Evolutionary conservation across 2,797 vertebrate species (phyloP), one percentile per base, ranked within the genome.

Genomic region (Leontopithecus rosalia): DNA sequence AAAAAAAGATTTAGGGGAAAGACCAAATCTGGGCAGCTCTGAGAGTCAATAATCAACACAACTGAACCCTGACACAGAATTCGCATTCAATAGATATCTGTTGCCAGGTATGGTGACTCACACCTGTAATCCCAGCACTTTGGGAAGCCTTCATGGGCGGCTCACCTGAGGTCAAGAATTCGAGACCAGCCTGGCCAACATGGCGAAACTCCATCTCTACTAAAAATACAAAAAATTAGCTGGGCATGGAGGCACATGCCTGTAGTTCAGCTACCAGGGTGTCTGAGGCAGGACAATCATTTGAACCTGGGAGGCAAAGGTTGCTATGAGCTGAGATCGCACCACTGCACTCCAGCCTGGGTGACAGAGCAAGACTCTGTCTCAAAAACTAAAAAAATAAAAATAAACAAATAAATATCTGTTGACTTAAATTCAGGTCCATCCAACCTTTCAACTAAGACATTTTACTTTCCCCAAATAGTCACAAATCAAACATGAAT

Each of bases 371-470:
- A 22, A 55, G 20, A 55, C 20, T 22, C 52, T 55, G 52, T 55
- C 20, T 55, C 52, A 55, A 55, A 55, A 55, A 55, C 22, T 22
- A 55, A 55, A 52, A 20, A 52, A 20, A 20, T 50, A 7, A 20
- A 20, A 20, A 55, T 8, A 55, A 55, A 22, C 7, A 55, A 55
- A 55, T 55, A 55, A 55, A 55, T 55, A 22, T 41, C 36, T 61
- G 4, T 33, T 58, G 58, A 80, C 46, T 91, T 83, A 55, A 67
- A 92, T 30, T 87, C 64, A 58, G 61, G 76, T 57, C 28, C 88
- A n/a, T 82, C 15, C 39, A 88, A 72, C 46, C 48, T 95, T 95
- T 95, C 58, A 89, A 92, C 28, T 30, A 86, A 86, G 79, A 77
- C 72, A 77, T 91, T 83, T 73, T 82, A 77, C 80, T 77, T 92